Percentiles rank a stretch among this genome's conserved stretches.
Conservation (phyloP, 1,140 invertebrate genomes). For the Leptonema lineaticorne region DNA sequence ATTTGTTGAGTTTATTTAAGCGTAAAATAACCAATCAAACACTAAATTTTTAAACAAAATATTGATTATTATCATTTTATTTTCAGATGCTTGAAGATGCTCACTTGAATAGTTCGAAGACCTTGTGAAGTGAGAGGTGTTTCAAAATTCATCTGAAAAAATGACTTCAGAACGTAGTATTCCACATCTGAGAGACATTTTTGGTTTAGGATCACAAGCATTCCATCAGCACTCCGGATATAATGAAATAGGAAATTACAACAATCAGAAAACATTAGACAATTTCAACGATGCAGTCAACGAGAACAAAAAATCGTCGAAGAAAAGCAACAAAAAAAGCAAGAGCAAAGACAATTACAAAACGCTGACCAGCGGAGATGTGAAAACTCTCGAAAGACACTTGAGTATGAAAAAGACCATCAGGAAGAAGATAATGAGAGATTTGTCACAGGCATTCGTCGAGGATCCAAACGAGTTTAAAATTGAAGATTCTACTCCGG, state of each 20-base stretch:
- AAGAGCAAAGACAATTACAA: conserved; percentile 67
- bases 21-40: too few species aligned
- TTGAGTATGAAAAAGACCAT: conserved; percentile 87
- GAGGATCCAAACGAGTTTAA: conserved; percentile 73
- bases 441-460: conserved; percentile 74
- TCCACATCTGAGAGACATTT: conserved; percentile 68
- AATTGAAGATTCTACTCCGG: conserved; percentile 65
- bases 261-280: conserved; percentile 30
- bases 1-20: too few species aligned
- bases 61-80: conserved; percentile 13
- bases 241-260: conserved; percentile 34
- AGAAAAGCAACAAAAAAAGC: conserved; percentile 55
- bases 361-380: conserved; percentile 65
- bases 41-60: too few species aligned
- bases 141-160: conserved; percentile 36
- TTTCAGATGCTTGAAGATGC: conserved; percentile 9
- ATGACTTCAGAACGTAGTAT: conserved; percentile 65
- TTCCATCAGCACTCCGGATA: conserved; percentile 44
- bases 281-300: conserved; percentile 47
- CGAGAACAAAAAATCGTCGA: conserved; percentile 57
- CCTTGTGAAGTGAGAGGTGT: too few species aligned
- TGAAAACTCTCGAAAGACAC: conserved; percentile 76
- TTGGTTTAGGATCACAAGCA: conserved; percentile 57
- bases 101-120: conserved; percentile 9
- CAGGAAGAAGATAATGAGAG: conserved; percentile 81